phyloP scores from a whole-genome alignment of 2,113 vertebrate species.

The Lynx canadensis region DNA sequence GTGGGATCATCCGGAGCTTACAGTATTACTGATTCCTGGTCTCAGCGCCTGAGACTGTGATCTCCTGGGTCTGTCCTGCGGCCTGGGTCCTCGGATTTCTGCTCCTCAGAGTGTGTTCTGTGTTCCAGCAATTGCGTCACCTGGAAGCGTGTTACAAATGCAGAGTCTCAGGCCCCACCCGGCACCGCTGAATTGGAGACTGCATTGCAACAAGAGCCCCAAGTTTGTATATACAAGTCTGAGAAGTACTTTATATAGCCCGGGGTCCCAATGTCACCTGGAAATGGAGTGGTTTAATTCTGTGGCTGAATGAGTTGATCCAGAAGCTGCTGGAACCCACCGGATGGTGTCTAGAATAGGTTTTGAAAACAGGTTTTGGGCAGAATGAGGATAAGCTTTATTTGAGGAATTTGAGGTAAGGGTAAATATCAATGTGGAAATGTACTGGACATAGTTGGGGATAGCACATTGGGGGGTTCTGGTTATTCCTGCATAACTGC shows the following conservation, averaged over 20 bases:
- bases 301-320: background rate
- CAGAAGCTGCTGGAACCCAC: background rate
- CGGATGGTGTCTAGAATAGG: background rate
- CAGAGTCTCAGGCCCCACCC: background rate
- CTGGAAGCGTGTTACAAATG: background rate
- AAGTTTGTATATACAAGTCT: background rate
- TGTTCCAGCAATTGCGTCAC: background rate
- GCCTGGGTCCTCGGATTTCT: background rate
- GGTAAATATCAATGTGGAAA: background rate
- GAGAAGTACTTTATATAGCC: background rate
- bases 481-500: background rate
- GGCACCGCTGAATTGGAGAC: background rate
- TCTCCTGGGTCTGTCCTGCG: background rate
- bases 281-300: background rate
- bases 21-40: background rate
- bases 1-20: background rate
- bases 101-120: background rate
- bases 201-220: background rate
- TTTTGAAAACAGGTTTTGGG: background rate
- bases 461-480: background rate
- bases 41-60: background rate
- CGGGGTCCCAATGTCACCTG: background rate
- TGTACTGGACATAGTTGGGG: background rate
- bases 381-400: background rate
- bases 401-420: background rate